Evolutionary conservation across 1,140 invertebrate genomes (phyloP).

Genomic region (Pissodes strobi): DNA sequence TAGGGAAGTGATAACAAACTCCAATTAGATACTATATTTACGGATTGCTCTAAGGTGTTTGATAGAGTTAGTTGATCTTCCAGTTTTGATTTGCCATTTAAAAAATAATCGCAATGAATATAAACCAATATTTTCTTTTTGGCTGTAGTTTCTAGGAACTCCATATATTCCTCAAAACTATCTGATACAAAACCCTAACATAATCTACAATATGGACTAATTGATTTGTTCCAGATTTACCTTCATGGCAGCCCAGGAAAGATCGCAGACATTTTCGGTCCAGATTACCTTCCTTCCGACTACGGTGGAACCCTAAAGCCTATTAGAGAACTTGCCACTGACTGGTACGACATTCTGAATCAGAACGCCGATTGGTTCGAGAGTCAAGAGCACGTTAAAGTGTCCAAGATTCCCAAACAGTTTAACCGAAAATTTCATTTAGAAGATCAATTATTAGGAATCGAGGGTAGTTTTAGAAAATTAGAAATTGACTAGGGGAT

Average conservation of each 20-base stretch:
- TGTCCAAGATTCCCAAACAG: slow-evolving; percentile 25
- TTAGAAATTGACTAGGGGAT: slow-evolving; percentile 42
- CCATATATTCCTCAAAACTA: too few species aligned
- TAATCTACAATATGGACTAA: too few species aligned
- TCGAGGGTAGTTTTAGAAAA: slow-evolving; percentile 42
- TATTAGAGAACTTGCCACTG: slow-evolving; percentile 37
- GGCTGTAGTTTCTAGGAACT: too few species aligned
- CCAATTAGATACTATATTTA: too few species aligned
- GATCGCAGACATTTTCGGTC: slow-evolving; percentile 43
- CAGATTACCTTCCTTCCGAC: slow-evolving; percentile 44
- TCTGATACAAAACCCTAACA: too few species aligned
- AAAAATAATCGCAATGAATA: too few species aligned
- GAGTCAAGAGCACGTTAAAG: slow-evolving; percentile 39
- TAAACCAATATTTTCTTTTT: too few species aligned
- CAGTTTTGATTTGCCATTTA: too few species aligned
- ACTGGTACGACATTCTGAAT: slow-evolving; percentile 34
- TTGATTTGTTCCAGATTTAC: slow-evolving; percentile 48
- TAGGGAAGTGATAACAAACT: too few species aligned
- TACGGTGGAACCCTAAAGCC: slow-evolving; percentile 44
- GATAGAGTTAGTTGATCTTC: too few species aligned
- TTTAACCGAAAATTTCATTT: slow-evolving; percentile 7
- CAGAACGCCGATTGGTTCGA: slow-evolving; percentile 42
- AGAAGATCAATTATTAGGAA: slow-evolving; percentile 9
- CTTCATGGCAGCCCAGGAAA: slow-evolving; percentile 42
- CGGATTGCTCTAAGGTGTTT: too few species aligned